These are phyloP conservation scores for Oscheius onirici DNA, from an alignment of 2,888 invertebrate species.

Conservation along the genomic window DNA sequence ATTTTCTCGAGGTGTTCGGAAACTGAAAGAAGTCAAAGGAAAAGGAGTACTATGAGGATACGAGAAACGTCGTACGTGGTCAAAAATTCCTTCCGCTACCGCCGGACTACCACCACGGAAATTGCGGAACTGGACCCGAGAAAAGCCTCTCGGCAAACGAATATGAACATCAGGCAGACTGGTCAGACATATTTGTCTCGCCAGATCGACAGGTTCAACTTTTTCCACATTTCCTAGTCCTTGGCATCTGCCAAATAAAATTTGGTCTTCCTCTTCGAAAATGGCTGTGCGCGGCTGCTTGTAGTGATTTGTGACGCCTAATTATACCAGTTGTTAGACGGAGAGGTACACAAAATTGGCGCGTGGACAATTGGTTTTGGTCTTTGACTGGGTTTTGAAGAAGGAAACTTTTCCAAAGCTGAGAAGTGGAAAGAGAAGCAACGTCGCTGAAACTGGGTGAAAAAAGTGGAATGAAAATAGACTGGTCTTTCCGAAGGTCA, in stretches of 20 bases:
- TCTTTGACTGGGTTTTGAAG: neutral
- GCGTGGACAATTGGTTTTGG: too few species aligned
- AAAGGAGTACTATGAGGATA: neutral
- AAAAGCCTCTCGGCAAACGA: conserved; percentile 26
- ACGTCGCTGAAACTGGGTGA: too few species aligned
- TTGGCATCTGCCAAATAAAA: too few species aligned
- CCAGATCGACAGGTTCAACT: neutral
- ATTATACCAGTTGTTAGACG: too few species aligned
- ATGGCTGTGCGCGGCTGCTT: neutral
- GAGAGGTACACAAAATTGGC: too few species aligned
- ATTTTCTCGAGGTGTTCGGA: neutral
- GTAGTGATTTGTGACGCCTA: neutral
- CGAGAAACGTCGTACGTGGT: neutral
- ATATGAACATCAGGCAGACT: conserved; percentile 33
- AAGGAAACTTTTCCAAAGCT: neutral
- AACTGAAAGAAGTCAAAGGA: neutral
- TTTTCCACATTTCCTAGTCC: neutral
- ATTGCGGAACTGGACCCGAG: conserved; percentile 12
- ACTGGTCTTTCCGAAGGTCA: too few species aligned
- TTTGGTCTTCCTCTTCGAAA: neutral
- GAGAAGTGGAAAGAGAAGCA: too few species aligned
- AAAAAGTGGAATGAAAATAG: neutral
- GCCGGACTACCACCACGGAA: too few species aligned
- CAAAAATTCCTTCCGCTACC: neutral
- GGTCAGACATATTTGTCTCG: conserved; percentile 1